Evolutionary conservation across 2,113 vertebrate species (phyloP).

Genomic region (Pheucticus melanocephalus): DNA sequence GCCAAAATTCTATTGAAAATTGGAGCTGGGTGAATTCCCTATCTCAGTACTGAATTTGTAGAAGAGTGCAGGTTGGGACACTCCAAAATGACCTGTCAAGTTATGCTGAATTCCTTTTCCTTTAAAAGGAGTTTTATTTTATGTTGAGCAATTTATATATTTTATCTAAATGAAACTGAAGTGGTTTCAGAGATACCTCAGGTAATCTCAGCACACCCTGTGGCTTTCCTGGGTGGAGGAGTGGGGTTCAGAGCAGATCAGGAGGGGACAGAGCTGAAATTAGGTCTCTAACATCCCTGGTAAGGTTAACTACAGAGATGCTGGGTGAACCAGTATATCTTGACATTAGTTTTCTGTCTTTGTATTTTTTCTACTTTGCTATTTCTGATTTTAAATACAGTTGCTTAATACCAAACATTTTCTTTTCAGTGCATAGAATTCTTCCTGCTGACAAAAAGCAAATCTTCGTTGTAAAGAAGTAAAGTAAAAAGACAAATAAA

Average conservation of each 20-base stretch:
- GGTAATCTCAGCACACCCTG: not conserved
- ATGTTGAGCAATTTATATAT: not conserved
- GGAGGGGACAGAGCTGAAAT: not conserved
- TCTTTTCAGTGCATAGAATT: not conserved
- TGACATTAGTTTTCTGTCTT: not conserved
- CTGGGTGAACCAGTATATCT: not conserved
- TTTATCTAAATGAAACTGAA: not conserved
- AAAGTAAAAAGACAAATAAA: not conserved
- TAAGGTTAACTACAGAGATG: not conserved
- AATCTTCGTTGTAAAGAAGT: not conserved
- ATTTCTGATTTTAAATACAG: not conserved
- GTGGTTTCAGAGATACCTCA: not conserved
- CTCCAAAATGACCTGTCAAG: not conserved
- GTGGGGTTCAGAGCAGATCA: not conserved
- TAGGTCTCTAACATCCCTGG: not conserved
- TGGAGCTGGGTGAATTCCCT: not conserved
- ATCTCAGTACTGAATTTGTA: not conserved
- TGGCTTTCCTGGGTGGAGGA: slow-evolving; percentile 8
- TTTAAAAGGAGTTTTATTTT: not conserved
- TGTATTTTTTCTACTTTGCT: not conserved
- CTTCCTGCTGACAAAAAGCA: not conserved
- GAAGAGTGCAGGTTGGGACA: not conserved
- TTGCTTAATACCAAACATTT: not conserved
- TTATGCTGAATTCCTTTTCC: not conserved
- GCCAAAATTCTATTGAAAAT: not conserved